A percentile compares a stretch with the other conserved stretches of the same genome.
phyloP scores from a whole-genome alignment of 2,888 invertebrate species.

The Vesta saturnalis region DNA sequence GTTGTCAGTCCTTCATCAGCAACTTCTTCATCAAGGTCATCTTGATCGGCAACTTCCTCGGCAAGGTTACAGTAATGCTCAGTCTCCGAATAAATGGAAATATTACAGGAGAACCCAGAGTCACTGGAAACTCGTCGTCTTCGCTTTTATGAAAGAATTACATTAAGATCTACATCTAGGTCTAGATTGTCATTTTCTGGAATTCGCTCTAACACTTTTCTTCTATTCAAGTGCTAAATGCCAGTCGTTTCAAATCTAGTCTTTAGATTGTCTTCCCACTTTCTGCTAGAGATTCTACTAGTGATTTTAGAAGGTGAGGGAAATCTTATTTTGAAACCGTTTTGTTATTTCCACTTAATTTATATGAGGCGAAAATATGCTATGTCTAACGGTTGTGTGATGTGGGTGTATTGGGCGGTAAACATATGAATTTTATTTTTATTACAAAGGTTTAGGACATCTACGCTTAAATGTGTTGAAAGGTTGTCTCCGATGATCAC shows the following conservation, averaged over 20 bases:
- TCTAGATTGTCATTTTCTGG: too few relatives aligned
- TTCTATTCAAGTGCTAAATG: slow-evolving; percentile 24
- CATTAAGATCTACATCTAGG: too few relatives aligned
- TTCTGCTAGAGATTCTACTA: slow-evolving; percentile 23
- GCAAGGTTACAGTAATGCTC: too few relatives aligned
- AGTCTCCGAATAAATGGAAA: too few relatives aligned
- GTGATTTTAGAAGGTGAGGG: slow-evolving; percentile 7
- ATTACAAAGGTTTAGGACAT: slow-evolving; percentile 47
- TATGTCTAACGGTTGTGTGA: slow-evolving; percentile 44
- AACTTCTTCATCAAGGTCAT: too few relatives aligned
- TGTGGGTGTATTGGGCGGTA: slow-evolving; percentile 49
- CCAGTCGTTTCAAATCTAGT: slow-evolving; percentile 34
- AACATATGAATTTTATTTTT: slow-evolving; percentile 47
- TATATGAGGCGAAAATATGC: slow-evolving; percentile 35
- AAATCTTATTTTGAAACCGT: too few relatives aligned
- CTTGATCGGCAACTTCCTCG: too few relatives aligned
- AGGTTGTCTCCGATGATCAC: slow-evolving; percentile 53
- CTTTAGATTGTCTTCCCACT: slow-evolving; percentile 22
- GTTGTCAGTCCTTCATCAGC: not conserved
- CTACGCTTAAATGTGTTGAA: slow-evolving; percentile 43
- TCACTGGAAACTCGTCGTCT: too few relatives aligned
- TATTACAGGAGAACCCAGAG: too few relatives aligned
- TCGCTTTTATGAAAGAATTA: not conserved
- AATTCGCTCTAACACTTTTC: slow-evolving; percentile 21
- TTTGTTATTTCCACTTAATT: slow-evolving; percentile 2